These are phyloP conservation scores for Acrocephalus scirpaceus DNA, from an alignment of 2,797 vertebrate species.

Conservation along the genomic window DNA sequence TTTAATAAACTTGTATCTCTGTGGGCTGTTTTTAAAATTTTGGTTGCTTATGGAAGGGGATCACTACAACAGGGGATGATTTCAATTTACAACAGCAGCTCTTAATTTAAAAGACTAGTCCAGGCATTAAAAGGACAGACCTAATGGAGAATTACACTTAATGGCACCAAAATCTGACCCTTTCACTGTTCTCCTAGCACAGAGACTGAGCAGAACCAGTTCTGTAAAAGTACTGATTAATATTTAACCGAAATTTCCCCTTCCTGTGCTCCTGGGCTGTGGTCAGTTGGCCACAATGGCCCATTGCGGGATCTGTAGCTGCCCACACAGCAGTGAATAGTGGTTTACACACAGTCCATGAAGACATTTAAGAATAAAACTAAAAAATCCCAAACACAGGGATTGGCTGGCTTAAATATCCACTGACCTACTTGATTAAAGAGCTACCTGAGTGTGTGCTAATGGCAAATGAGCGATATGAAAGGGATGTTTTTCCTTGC, in stretches of 20 bases:
- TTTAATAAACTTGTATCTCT: background rate
- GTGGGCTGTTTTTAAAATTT: background rate
- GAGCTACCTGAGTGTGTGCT: fast-evolving
- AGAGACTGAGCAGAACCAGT: background rate
- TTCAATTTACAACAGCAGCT: background rate
- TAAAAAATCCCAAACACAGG: background rate
- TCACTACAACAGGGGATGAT: background rate
- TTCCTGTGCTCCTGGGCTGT: background rate
- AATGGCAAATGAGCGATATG: background rate
- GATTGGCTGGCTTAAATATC: background rate
- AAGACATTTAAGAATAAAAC: background rate
- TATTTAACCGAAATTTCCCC: background rate
- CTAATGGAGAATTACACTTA: background rate
- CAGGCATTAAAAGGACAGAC: background rate
- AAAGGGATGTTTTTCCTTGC: background rate
- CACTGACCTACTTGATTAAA: background rate
- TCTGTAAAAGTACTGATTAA: background rate
- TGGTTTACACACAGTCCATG: background rate
- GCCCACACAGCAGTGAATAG: background rate
- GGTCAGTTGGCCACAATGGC: background rate
- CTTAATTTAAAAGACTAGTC: background rate
- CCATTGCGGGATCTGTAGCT: background rate
- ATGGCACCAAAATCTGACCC: background rate
- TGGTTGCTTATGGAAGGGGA: background rate
- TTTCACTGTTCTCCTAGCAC: fast-evolving